Evolutionary conservation across 2,888 invertebrate species (phyloP), one percentile per base, ranked within the genome.

Genomic region (Catocala nupta): DNA sequence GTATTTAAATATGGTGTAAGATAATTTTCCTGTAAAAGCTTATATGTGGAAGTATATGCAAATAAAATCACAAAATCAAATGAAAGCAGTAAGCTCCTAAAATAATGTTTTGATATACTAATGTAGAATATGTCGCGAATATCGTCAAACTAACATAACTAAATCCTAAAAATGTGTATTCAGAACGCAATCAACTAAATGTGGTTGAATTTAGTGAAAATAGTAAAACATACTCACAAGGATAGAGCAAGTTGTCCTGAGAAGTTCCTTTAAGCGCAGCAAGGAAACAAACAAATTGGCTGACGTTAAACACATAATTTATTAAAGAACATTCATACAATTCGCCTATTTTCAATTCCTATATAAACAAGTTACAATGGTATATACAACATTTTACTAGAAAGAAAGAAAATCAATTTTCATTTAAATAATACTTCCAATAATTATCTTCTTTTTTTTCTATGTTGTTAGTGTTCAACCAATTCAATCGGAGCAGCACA

Each of bases 191-290:
- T 70, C 73, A 55, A 16, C 11, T 1, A 48, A 60, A 56, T 55
- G 9, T 6, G 6, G 6, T 50, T 58, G 48, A 66, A 69, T 65
- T 64, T 71, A 62, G 63, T 63, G 70, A 56, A 62, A 68, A 64
- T 65, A 72, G 59, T 74, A 72, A 70, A 73, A 70, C 65, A 91
- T 94, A 95, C 95, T 96, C 95, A 96, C 95, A 95, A 89, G 95
- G 94, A 87, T 95, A 95, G 74, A 95, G 95, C 85, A 95, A 94
- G 91, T 92, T 95, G 91, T 95, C 95, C 89, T 95, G 95, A 81
- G 95, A 95, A 77, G 95, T 94, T 94, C 95, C 96, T 96, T 90
- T 77, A 81, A 78, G 89, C 68, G 90, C 89, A 87, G 89, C 91
- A 77, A 71, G 55, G 82, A 78, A 81, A 82, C 80, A 81, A 81